phyloP scores from a whole-genome alignment of 2,888 invertebrate genomes.

The Apamea epomidion region DNA sequence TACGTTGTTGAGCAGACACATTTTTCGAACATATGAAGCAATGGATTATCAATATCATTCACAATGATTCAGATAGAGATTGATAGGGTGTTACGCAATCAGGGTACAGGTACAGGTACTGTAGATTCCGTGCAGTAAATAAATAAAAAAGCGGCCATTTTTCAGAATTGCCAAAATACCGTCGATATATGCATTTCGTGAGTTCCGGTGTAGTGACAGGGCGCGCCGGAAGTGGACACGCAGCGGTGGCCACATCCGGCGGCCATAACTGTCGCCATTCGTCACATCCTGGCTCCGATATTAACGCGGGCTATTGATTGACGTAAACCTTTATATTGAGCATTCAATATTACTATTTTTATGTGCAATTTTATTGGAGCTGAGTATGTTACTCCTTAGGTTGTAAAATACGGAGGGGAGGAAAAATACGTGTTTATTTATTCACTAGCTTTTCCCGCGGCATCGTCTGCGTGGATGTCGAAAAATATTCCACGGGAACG shows the following conservation, averaged over 20 bases:
- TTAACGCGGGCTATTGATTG: conserved; percentile 72
- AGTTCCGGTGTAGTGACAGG: conserved; percentile 75
- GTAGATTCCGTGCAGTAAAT: background rate
- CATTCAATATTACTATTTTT: conserved; percentile 58
- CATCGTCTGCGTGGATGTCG: background rate
- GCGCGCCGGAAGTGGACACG: conserved; percentile 74
- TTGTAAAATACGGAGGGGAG: background rate
- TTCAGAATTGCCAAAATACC: conserved; percentile 54
- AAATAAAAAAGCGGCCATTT: conserved; percentile 34
- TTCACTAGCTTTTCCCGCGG: background rate
- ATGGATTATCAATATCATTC: background rate
- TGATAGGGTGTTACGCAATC: background rate
- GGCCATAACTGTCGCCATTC: conserved; percentile 78
- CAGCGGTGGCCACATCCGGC: conserved; percentile 76
- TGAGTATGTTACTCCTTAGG: conserved; percentile 37
- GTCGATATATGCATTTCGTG: conserved; percentile 66
- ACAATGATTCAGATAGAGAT: background rate
- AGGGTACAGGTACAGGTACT: background rate
- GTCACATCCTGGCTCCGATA: conserved; percentile 76
- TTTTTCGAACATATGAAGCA: background rate
- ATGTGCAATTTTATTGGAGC: conserved; percentile 51
- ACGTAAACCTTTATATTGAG: conserved; percentile 58
- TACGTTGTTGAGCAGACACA: no score
- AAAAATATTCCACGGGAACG: background rate
- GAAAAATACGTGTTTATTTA: background rate